phyloP scores from a whole-genome alignment of 2,797 vertebrate genomes.

The Odontamblyopus rebecca region DNA sequence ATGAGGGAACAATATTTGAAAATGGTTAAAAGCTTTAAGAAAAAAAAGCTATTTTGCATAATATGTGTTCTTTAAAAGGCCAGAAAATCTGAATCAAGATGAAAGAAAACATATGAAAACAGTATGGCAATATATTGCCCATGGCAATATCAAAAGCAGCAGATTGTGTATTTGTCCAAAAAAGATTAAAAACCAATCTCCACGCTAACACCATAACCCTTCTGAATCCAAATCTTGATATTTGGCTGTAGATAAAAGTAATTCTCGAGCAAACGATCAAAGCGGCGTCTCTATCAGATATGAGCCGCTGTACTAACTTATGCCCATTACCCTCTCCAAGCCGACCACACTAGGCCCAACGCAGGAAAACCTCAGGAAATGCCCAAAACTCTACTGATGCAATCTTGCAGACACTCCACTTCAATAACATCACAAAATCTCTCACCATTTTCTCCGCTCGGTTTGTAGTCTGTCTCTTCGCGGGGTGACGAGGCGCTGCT shows the following conservation, averaged over 20 bases:
- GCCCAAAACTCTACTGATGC: conserved; percentile 58
- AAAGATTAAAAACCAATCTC: background rate
- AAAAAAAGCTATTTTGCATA: background rate
- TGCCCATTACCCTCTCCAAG: background rate
- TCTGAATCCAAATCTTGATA: background rate
- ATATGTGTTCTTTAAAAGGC: background rate
- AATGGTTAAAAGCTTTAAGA: background rate
- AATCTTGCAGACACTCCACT: conserved; percentile 60
- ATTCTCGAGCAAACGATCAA: background rate
- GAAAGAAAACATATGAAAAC: background rate
- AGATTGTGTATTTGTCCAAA: background rate
- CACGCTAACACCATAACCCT: background rate
- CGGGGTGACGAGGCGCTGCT: conserved; percentile 49
- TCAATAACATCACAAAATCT: conserved; percentile 41
- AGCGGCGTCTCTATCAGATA: background rate
- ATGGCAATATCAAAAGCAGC: background rate
- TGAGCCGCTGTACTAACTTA: background rate
- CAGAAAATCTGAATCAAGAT: background rate
- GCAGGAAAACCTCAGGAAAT: conserved; percentile 30
- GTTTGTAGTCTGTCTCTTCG: conserved; percentile 13
- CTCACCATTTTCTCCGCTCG: conserved; percentile 26
- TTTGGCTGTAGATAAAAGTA: background rate
- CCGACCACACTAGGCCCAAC: background rate
- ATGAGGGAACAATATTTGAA: background rate
- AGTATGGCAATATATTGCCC: background rate